Evolutionary conservation across 2,888 invertebrate genomes (phyloP), one percentile per base, ranked within the genome.

Genomic region (Drosophila acutilabella): DNA sequence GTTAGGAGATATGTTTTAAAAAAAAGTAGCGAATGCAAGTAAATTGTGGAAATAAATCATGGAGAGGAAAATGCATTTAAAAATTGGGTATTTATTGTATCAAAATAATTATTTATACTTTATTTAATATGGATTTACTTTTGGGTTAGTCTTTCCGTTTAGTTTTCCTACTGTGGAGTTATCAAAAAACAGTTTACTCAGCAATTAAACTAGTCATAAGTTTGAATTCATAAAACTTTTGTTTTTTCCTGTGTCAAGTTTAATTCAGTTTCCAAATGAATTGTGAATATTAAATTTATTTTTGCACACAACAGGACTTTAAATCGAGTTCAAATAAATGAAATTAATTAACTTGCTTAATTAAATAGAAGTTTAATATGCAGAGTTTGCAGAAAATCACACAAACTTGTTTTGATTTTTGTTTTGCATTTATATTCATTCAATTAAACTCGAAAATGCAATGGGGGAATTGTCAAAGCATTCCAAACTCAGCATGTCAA

Each of bases 291-390:
- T 56, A 20, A 67, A 74, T 62, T 26, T n/a, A 59, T 42, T 51
- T 40, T 40, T 5, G 45, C 30, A 50, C 54, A 50, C 48, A 50
- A 16, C 20, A 38, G 13, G 41, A 60, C 26, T 36, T 59, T 10
- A 64, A 66, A 68, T 69, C 14, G 62, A 68, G 65, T 62, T 53
- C 51, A 71, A 65, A 71, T 77, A 70, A 71, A 76, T 71, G 20
- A 62, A 82, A 75, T 88, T 71, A 88, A 84, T 88, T 72, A 87
- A 75, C 72, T 81, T 42, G 61, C 58, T 70, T 78, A 81, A 87
- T 84, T 78, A 60, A 78, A 80, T 74, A 51, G 26, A 54, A 44
- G 69, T 59, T 64, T 38, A 57, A 82, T 67, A 65, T 67, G 65
- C 71, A 70, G 64, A 64, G 51, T 69, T 65, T 65, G 58, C 60